Evolutionary conservation across 2,888 invertebrate genomes (phyloP), one percentile per base, ranked within the genome.

Genomic region (Erebia ligea): DNA sequence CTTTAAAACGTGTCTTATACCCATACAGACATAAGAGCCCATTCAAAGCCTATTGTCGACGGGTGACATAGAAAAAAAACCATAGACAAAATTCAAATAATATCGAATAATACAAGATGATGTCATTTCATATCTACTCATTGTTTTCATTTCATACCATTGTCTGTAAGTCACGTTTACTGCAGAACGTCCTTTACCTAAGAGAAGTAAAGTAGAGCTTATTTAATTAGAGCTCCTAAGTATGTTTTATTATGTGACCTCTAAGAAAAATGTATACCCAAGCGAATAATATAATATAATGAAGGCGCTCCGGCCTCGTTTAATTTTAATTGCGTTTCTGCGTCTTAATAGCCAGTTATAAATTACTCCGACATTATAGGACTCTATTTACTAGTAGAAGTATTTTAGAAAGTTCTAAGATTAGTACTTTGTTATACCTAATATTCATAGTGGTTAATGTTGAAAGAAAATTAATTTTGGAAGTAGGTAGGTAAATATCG

Each of bases 261-360:
- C 62, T 48, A 21, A 48, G n/a, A 62, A 15, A 62, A 62, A 62
- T 61, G 17, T 61, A 62, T 59, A 34, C 34, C 34, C 6, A 62
- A 65, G 65, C 65, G 42, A 45, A 45, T 42, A 42, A 42, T 34
- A 34, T 25, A 65, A 52, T 56, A 19, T 65, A 66, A 56, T 56
- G 42, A 66, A 45, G 65, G 56, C 42, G 56, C 65, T 19, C 56
- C 21, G 65, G 54, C 19, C 42, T 56, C 56, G 40, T 65, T 56
- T 66, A 66, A 66, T 66, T 66, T 66, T 56, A 66, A 66, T 66
- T 56, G 40, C 56, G 65, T 56, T 66, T 19, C 15, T 42, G 52
- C 64, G 21, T 64, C 64, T 52, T 64, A 59, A 59, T 17, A 48
- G 48, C 62, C 62, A 62, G 62, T 48, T 48, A 62, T 62, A 62